Evolutionary conservation across 2,113 vertebrate genomes (phyloP).

Genomic region (Caracal caracal): DNA sequence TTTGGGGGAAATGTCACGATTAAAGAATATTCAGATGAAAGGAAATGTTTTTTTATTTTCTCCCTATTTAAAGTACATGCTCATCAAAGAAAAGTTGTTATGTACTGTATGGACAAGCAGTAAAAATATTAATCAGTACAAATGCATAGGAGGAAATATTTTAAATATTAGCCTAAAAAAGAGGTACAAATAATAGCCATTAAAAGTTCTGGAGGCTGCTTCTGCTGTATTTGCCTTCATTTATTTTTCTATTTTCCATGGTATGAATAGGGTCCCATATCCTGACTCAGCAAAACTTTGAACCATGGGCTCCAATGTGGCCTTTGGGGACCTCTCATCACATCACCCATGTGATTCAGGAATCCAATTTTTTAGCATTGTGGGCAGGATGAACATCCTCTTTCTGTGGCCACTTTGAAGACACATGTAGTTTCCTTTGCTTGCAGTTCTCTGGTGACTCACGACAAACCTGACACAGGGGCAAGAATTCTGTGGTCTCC

Average conservation of each 20-base stretch:
- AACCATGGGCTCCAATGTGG: background rate
- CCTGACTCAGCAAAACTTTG: background rate
- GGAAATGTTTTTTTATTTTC: background rate
- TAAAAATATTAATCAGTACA: background rate
- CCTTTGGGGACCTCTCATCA: background rate
- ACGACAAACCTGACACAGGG: background rate
- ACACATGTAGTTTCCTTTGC: too few relatives aligned
- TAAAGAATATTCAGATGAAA: background rate
- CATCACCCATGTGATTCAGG: background rate
- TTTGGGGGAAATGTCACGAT: background rate
- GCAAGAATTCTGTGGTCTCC: background rate
- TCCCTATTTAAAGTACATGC: background rate
- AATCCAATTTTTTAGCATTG: background rate
- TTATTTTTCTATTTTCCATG: background rate
- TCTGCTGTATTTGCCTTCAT: background rate
- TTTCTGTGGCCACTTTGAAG: background rate
- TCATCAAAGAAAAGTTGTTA: background rate
- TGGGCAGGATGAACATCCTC: background rate
- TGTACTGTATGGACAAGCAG: background rate
- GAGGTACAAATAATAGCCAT: background rate
- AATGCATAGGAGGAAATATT: background rate
- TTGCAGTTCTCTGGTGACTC: background rate
- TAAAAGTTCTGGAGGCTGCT: background rate
- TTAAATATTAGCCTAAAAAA: background rate
- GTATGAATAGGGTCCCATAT: background rate